Base-by-base conservation (phyloP, 2,113 vertebrate species). In the Thamnophis sirtalis region DNA sequence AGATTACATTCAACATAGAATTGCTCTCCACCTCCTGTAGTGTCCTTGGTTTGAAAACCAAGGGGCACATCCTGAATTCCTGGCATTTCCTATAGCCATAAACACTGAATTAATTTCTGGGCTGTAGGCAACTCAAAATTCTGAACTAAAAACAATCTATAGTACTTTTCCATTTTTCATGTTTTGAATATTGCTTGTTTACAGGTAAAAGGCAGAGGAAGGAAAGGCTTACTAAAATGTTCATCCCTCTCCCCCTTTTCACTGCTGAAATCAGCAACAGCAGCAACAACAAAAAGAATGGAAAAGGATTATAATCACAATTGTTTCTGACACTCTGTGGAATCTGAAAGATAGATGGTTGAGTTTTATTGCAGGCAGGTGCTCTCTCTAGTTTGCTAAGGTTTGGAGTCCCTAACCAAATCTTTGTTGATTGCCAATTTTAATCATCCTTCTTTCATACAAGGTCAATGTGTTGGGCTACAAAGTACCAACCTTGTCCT, bases 381-480 rank as follows among this genome's bases (percentile, higher is more conserved):
- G 63, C 33, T 73, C 54, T 56, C 38, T 48, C 38, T 38, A 17
- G 38, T 49, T 49, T 28, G 9, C 50, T n/a, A 51, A 50, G 49
- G 43, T 53, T 54, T n/a, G 55, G 24, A n/a, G 26, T 55, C 4
- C 43, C n/a, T 22, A 21, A 28, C 86, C 22, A 92, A 93, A 91
- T 89, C 22, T 50, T 90, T 84, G 84, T 55, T 73, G 19, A 9
- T 24, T 48, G 53, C 9, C 1, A 5, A 53, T 94, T 95, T 96
- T 88, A 2, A 48, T 93, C 43, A 87, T 92, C 43, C 73, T 10
- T 11, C 2, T 93, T 93, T 90, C 33, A 90, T 91, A 56, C 33
- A 93, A 93, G 38, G 90, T 94, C 90, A 93, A 0, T 92, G 63
- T 89, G 90, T 88, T 93, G 26, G n/a, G 19, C 43, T 93, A 5